These are phyloP conservation scores for Sebastes vulpes DNA, from an alignment of 2,797 vertebrate genomes.

Conservation along the genomic window DNA sequence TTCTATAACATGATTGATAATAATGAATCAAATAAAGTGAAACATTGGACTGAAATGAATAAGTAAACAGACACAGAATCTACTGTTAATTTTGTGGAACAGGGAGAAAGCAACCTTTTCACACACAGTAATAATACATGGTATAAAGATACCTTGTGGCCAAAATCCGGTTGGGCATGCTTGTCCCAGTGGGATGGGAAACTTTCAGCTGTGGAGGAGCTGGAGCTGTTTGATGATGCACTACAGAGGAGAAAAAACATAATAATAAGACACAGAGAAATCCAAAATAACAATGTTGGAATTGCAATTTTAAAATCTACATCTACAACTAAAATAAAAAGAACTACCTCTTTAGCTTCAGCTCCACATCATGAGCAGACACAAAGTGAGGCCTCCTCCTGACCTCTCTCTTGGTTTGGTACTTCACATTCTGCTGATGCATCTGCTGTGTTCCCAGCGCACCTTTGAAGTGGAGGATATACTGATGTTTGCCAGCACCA, in stretches of 20 bases:
- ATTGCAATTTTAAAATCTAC: neutral
- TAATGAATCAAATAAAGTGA: neutral
- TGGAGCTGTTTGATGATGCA: slow-evolving; percentile 27
- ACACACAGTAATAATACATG: neutral
- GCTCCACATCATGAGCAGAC: slow-evolving; percentile 85
- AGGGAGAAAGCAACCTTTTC: neutral
- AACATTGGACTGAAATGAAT: no score
- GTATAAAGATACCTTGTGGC: slow-evolving; percentile 87
- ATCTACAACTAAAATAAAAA: neutral
- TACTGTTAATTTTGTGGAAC: neutral
- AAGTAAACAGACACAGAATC: neutral
- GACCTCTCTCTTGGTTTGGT: slow-evolving; percentile 84
- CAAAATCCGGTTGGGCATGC: slow-evolving; percentile 82
- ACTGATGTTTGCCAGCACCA: slow-evolving; percentile 81
- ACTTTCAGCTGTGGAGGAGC: slow-evolving; percentile 40
- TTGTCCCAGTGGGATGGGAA: slow-evolving; percentile 92
- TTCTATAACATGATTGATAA: neutral
- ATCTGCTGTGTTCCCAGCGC: slow-evolving; percentile 72
- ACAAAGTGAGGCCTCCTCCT: slow-evolving; percentile 91
- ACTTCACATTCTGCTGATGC: slow-evolving; percentile 88
- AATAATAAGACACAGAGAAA: neutral
- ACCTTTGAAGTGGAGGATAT: slow-evolving; percentile 88
- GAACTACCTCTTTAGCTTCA: slow-evolving; percentile 78
- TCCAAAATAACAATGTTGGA: neutral
- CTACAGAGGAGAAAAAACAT: slow-evolving; percentile 32